Evolutionary conservation across 1,140 invertebrate genomes (phyloP).

Genomic region (Anoplolepis gracilipes): DNA sequence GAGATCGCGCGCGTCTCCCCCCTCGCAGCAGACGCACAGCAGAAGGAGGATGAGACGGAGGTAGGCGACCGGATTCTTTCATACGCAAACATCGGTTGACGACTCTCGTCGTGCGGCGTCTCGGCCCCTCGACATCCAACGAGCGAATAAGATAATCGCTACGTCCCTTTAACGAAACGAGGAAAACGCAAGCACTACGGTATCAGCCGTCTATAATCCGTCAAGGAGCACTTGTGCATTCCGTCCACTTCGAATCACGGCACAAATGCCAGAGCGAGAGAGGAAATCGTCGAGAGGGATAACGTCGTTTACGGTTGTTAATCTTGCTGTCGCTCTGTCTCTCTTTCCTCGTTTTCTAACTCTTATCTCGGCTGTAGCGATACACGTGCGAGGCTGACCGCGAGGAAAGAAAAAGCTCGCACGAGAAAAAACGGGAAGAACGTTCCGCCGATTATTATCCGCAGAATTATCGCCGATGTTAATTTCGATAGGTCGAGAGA

Average conservation of each 20-base stretch:
- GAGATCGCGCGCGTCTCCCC: conserved; percentile 57
- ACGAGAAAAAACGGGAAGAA: no score
- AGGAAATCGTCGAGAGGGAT: neutral
- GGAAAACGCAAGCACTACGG: neutral
- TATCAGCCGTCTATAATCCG: neutral
- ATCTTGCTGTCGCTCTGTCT: conserved; percentile 1
- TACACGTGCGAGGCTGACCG: neutral
- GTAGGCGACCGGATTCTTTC: conserved; percentile 68
- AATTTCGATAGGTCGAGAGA: neutral
- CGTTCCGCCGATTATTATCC: neutral
- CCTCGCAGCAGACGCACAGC: conserved; percentile 62
- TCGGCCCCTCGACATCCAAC: conserved; percentile 11
- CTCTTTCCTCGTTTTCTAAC: neutral
- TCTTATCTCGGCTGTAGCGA: neutral
- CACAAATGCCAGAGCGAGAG: neutral
- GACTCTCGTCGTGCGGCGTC: conserved; percentile 46
- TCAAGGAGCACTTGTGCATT: conserved; percentile 17
- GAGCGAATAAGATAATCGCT: conserved; percentile 18
- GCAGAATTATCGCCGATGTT: neutral
- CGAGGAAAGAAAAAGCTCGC: neutral
- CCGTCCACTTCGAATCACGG: conserved; percentile 20
- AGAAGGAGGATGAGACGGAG: conserved; percentile 65
- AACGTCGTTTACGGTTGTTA: neutral
- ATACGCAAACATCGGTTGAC: conserved; percentile 73
- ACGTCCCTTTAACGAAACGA: neutral